Conservation (phyloP, 2,888 invertebrate species). For the Sceliomorpha sp. region DNA sequence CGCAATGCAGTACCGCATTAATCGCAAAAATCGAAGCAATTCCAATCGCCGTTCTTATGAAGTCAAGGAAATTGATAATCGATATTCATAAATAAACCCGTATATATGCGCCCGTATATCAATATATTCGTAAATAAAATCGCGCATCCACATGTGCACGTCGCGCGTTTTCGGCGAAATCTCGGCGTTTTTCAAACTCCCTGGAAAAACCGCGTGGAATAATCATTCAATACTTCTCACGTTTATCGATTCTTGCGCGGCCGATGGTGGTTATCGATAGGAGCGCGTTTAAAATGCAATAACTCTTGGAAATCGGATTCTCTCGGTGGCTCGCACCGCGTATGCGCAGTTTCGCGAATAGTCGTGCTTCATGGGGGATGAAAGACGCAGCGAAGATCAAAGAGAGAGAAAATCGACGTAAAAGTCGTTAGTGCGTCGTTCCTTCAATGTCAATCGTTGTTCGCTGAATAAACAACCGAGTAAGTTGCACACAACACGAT, state of each 20-base stretch:
- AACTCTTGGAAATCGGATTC: constrained; percentile 7
- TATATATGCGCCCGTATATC: background rate
- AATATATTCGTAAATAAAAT: background rate
- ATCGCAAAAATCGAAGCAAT: constrained; percentile 32
- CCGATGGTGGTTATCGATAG: too few species aligned
- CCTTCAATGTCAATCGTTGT: background rate
- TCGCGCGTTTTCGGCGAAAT: too few species aligned
- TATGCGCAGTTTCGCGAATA: background rate
- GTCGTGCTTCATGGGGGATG: background rate
- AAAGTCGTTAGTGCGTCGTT: constrained; percentile 6
- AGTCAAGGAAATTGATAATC: constrained; percentile 35
- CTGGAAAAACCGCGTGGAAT: too few species aligned
- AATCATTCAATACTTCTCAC: too few species aligned
- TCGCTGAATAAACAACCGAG: too few species aligned
- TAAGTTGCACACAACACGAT: too few species aligned
- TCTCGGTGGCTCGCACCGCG: background rate
- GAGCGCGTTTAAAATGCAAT: background rate
- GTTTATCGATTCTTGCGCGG: too few species aligned
- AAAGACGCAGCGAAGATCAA: constrained; percentile 6
- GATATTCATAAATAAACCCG: constrained; percentile 7
- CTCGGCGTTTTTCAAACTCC: too few species aligned
- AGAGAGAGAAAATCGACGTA: constrained; percentile 27
- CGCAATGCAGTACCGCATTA: constrained; percentile 72
- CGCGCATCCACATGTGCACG: too few species aligned
- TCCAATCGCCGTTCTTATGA: constrained; percentile 1